phyloP scores from a whole-genome alignment of 2,888 invertebrate species.

The Nomada ferruginata region DNA sequence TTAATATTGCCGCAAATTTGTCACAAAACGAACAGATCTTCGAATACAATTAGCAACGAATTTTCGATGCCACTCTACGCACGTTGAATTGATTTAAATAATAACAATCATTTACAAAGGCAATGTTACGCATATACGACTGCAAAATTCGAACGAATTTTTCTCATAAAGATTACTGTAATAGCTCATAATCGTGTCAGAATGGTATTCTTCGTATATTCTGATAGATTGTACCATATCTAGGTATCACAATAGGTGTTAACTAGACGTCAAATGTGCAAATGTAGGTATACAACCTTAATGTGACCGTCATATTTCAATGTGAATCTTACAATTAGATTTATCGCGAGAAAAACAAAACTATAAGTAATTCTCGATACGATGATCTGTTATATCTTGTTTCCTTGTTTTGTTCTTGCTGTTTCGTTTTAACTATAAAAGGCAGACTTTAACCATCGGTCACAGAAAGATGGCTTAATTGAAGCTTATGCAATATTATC shows the following conservation, averaged over 20 bases:
- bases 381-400: constrained; percentile 27
- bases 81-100: constrained; percentile 46
- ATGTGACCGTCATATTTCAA: constrained; percentile 27
- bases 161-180: constrained; percentile 7
- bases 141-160: constrained; percentile 35
- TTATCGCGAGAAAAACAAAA: constrained; percentile 18
- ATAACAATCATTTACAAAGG: constrained; percentile 44
- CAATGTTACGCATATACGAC: constrained; percentile 33
- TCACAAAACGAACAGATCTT: constrained; percentile 27
- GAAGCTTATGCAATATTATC: constrained; percentile 47
- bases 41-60: constrained; percentile 28
- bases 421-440: constrained; percentile 17
- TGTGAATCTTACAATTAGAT: constrained; percentile 16
- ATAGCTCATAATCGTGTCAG: constrained; percentile 16
- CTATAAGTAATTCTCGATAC: neutral
- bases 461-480: constrained; percentile 38
- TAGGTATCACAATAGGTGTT: constrained; percentile 37
- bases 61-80: constrained; percentile 19
- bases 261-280: constrained; percentile 45
- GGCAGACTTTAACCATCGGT: constrained; percentile 33
- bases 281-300: constrained; percentile 39
- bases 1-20: neutral
- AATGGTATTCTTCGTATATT: constrained; percentile 15
- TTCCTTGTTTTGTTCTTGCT: constrained; percentile 3
- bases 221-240: constrained; percentile 24